Conservation (phyloP, 2,113 vertebrate genomes). For the Amia ocellicauda region DNA sequence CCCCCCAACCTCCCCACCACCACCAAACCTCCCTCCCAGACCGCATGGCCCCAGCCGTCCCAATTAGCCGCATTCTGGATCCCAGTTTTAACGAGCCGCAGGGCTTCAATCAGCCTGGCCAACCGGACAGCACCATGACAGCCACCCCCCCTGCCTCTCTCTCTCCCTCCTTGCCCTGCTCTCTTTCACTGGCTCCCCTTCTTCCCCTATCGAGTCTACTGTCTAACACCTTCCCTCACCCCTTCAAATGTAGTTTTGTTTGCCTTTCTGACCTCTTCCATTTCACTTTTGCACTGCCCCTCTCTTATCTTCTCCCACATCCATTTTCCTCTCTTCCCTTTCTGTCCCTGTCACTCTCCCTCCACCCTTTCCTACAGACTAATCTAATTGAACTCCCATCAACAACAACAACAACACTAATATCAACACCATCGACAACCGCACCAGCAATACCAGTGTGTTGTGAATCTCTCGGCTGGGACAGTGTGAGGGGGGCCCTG, state of each 20-base stretch:
- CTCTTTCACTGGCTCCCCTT: conserved; percentile 12
- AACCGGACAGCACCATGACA: neutral
- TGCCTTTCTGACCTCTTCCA: conserved; percentile 14
- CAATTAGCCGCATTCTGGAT: conserved; percentile 94
- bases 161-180: conserved; percentile 19
- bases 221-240: too few relatives aligned
- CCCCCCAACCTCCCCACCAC: conserved; percentile 23
- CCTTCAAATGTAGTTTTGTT: conserved; percentile 29
- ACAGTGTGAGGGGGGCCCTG: neutral
- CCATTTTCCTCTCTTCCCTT: conserved; percentile 15
- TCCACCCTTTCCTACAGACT: neutral
- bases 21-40: conserved; percentile 69
- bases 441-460: too few relatives aligned
- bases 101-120: conserved; percentile 60
- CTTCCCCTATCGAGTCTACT: conserved; percentile 45
- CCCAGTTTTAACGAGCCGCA: conserved; percentile 77
- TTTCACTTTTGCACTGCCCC: conserved; percentile 22
- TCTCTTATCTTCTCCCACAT: conserved; percentile 27
- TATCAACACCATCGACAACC: too few relatives aligned
- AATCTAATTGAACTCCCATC: neutral
- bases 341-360: conserved; percentile 7
- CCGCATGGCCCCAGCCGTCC: conserved; percentile 77
- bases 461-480: too few relatives aligned
- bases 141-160: neutral
- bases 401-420: too few relatives aligned